Conservation (phyloP, 2,113 vertebrate genomes). For the Microtus oregoni region DNA sequence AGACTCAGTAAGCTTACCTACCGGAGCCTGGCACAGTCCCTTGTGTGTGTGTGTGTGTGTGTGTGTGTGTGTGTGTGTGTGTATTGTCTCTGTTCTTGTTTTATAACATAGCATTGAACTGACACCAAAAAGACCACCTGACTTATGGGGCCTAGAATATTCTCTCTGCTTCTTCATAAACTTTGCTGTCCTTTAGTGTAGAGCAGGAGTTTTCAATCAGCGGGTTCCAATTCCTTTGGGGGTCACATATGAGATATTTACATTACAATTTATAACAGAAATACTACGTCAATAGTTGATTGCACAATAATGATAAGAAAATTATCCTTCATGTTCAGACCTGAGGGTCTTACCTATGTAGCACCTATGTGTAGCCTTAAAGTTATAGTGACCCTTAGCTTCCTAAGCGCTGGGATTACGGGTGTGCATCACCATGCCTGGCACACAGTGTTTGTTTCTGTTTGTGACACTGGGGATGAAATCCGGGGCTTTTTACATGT, state of each 20-base stretch:
- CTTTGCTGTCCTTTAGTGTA: not conserved
- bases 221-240: no score
- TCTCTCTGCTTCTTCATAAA: not conserved
- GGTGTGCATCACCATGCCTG: not conserved
- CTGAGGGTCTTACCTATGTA: not conserved
- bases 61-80: no score
- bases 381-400: not conserved
- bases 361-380: not conserved
- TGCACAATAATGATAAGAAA: not conserved
- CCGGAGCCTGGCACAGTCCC: not conserved
- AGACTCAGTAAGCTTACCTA: not conserved
- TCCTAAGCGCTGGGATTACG: not conserved
- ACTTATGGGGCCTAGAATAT: not conserved
- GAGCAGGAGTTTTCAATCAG: not conserved
- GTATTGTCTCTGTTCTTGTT: not conserved
- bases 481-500: not conserved
- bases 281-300: not conserved
- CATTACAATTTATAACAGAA: not conserved
- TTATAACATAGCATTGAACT: not conserved
- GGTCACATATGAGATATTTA: no score
- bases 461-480: not conserved
- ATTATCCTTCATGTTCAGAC: not conserved
- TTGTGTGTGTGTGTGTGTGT: no score
- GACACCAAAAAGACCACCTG: not conserved
- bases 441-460: not conserved